Base-by-base conservation (phyloP, 2,888 invertebrate genomes). In the Euplagia quadripunctaria region DNA sequence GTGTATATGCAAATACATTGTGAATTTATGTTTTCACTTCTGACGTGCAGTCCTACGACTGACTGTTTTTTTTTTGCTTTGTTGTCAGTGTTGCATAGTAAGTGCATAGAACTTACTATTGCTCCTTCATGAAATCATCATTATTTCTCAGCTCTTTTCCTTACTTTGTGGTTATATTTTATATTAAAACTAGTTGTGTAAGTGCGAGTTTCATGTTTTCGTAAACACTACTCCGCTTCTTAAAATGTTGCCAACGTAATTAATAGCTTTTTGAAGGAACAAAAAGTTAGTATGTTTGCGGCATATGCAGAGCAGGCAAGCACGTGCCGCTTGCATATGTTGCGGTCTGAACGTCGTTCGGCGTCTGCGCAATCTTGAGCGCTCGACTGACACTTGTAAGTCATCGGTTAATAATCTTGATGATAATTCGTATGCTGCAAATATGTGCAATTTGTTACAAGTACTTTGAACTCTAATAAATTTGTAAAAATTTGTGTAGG, bases 341-440 rank as follows among this genome's bases (percentile, higher is more conserved):
- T 69, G 72, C 65, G 64, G 58, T 69, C 51, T 65, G 49, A 55
- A 14, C 14, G 31, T 46, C 68, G 67, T 6, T 51, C 52, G 58
- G n/a, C 41, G 55, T 68, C 11, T 46, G 84, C 85, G 85, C 86
- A 86, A 86, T 86, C 82, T 82, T 83, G 82, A 78, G 82, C 78
- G n/a, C 9, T 68, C 58, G 31, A 81, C 81, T 76, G 87, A 87
- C 92, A 92, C 90, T 93, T 93, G 91, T 93, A 92, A 90, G 93
- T 91, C 92, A 93, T 93, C 93, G 85, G 82, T 69, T 71, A 76
- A 73, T 77, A 72, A 80, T 79, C 79, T 73, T 74, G 52, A 20
- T 72, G 42, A 71, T 65, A 71, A 72, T 75, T 76, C 68, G 43
- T 73, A 72, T 68, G 71, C 72, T 71, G 11, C n/a, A 64, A 74